phyloP scores from a whole-genome alignment of 2,888 invertebrate species.

The Amphiduros pacificus region DNA sequence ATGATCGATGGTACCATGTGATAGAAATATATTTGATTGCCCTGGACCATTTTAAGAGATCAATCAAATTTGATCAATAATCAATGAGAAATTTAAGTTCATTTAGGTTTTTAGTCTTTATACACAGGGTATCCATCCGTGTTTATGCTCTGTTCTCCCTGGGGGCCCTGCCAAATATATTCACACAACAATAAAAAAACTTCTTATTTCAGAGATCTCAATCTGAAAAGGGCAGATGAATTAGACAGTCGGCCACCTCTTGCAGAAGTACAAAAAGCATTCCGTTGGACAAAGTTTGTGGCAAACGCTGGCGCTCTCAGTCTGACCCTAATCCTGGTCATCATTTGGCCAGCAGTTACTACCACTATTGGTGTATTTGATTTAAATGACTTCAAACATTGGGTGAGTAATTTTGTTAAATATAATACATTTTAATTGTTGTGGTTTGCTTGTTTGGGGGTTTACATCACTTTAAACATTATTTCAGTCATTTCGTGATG shows the following conservation, averaged over 20 bases:
- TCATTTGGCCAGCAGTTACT: slow-evolving; percentile 50
- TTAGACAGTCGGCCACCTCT: slow-evolving; percentile 49
- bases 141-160: no score
- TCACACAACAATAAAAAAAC: no score
- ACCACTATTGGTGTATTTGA: slow-evolving; percentile 39
- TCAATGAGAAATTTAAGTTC: no score
- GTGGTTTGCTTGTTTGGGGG: not conserved
- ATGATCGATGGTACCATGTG: no score
- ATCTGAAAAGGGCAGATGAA: slow-evolving; percentile 38
- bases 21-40: no score
- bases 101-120: no score
- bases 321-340: slow-evolving; percentile 37
- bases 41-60: no score
- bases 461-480: not conserved
- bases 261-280: slow-evolving; percentile 40
- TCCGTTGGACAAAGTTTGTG: slow-evolving; percentile 36
- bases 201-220: slow-evolving; percentile 49
- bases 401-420: slow-evolving; percentile 38
- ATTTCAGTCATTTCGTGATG: no score
- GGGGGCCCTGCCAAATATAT: no score
- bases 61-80: no score
- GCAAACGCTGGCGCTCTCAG: slow-evolving; percentile 38
- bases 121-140: no score
- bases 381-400: slow-evolving; percentile 35
- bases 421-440: not conserved